Conservation (phyloP, 2,888 invertebrate species). For the Pharmacophagus antenor region DNA sequence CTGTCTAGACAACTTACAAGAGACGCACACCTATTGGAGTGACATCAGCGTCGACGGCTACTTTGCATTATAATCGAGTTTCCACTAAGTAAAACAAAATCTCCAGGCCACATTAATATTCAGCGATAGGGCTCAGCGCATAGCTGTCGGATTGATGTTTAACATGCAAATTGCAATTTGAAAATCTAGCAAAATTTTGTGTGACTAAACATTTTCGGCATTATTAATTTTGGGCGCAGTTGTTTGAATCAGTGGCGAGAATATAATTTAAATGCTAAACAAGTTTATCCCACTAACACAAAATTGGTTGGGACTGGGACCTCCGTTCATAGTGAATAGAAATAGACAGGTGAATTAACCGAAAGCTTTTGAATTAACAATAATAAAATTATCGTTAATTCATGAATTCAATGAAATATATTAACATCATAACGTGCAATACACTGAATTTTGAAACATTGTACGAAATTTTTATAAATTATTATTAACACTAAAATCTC, state of each 20-base stretch:
- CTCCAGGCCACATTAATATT: conserved; percentile 76
- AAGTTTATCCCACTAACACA: conserved; percentile 71
- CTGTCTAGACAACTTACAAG: conserved; percentile 25
- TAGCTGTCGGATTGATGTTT: conserved; percentile 75
- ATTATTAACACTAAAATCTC: neutral
- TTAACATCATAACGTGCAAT: neutral
- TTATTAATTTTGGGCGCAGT: conserved; percentile 75
- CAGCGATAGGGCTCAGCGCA: conserved; percentile 77
- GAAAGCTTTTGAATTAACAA: conserved; percentile 27
- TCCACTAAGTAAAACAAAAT: conserved; percentile 79
- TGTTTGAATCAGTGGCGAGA: conserved; percentile 71
- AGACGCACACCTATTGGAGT: conserved; percentile 35
- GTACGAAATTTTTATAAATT: neutral
- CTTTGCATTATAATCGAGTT: conserved; percentile 80
- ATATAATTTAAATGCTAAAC: conserved; percentile 79
- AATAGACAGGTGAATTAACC: conserved; percentile 59
- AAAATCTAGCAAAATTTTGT: conserved; percentile 77
- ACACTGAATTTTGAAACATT: neutral
- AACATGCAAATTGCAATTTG: conserved; percentile 80
- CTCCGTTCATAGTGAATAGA: conserved; percentile 57
- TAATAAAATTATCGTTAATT: too few species aligned
- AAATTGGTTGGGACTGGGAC: conserved; percentile 58
- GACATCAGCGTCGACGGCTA: conserved; percentile 52
- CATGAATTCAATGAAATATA: conserved; percentile 26
- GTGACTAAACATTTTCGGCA: conserved; percentile 75